These are phyloP conservation scores for Triplophysa bombifrons DNA, from an alignment of 2,797 vertebrate genomes.

Conservation along the genomic window DNA sequence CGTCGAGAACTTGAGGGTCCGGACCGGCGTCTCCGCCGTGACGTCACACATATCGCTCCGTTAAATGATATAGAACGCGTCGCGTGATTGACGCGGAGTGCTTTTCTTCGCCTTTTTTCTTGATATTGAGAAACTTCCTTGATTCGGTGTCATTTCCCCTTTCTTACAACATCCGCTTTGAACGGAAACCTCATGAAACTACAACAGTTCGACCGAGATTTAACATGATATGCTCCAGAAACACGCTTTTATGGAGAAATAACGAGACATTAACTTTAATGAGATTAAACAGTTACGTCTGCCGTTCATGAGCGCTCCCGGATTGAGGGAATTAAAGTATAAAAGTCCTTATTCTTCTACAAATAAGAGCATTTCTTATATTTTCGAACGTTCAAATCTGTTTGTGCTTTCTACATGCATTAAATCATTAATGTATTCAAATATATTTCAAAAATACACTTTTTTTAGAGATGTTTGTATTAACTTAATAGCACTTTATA, in stretches of 20 bases:
- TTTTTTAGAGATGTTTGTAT: no score
- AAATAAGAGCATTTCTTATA: no score
- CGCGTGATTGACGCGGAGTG: neutral
- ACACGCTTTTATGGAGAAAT: neutral
- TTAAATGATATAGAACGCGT: neutral
- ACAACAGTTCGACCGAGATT: neutral
- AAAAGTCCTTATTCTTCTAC: no score
- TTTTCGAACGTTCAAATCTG: no score
- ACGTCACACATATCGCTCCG: conserved; percentile 74
- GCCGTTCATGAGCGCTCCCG: no score
- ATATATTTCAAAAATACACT: no score
- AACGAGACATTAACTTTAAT: neutral
- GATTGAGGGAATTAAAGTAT: no score
- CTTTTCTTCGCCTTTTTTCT: conserved; percentile 46
- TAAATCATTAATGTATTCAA: no score
- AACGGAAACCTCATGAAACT: neutral
- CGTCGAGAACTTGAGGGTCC: conserved; percentile 76
- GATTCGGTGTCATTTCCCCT: conserved; percentile 53
- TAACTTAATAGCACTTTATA: no score
- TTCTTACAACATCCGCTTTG: neutral
- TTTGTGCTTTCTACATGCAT: no score
- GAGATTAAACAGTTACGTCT: no score
- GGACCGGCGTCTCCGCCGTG: conserved; percentile 81
- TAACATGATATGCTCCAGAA: no score
- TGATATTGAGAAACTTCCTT: conserved; percentile 76